phyloP scores from a whole-genome alignment of 1,140 invertebrate species.

The Zaprionus camerounensis region DNA sequence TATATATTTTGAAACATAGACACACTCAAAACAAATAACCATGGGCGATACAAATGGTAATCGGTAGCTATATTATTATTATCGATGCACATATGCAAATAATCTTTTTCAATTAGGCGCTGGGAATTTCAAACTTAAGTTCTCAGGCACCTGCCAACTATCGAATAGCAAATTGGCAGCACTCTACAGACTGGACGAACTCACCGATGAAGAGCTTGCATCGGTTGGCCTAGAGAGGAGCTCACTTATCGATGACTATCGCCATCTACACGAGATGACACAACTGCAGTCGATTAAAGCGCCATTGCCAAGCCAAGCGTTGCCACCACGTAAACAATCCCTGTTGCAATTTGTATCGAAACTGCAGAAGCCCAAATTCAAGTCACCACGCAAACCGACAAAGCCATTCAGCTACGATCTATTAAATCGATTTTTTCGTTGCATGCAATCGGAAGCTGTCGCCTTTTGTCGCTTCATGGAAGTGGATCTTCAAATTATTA shows the following conservation, averaged over 20 bases:
- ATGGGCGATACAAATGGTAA: slow-evolving; percentile 29
- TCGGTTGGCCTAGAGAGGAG: slow-evolving; percentile 35
- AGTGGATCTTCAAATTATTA: slow-evolving; percentile 33
- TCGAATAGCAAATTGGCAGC: slow-evolving; percentile 29
- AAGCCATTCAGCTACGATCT: slow-evolving; percentile 25
- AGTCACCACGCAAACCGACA: slow-evolving; percentile 16
- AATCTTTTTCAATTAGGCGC: slow-evolving; percentile 4
- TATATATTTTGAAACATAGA: slow-evolving; percentile 26
- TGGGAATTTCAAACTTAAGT: slow-evolving; percentile 39
- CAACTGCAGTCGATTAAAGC: neutral
- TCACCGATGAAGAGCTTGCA: slow-evolving; percentile 47
- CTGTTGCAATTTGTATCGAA: slow-evolving; percentile 16
- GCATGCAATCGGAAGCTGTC: slow-evolving; percentile 34
- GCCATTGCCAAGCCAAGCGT: neutral
- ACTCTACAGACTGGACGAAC: slow-evolving; percentile 41
- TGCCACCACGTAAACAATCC: neutral
- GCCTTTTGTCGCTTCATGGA: slow-evolving; percentile 38
- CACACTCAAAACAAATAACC: slow-evolving; percentile 20
- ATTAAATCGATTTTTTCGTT: slow-evolving; percentile 33
- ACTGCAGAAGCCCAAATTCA: slow-evolving; percentile 28
- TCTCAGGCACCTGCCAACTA: slow-evolving; percentile 45
- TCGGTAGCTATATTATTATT: neutral
- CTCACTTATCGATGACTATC: slow-evolving; percentile 61
- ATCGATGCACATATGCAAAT: neutral
- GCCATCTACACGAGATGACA: slow-evolving; percentile 55